phyloP scores from a whole-genome alignment of 2,797 vertebrate species.

The Acipenser transmontanus region DNA sequence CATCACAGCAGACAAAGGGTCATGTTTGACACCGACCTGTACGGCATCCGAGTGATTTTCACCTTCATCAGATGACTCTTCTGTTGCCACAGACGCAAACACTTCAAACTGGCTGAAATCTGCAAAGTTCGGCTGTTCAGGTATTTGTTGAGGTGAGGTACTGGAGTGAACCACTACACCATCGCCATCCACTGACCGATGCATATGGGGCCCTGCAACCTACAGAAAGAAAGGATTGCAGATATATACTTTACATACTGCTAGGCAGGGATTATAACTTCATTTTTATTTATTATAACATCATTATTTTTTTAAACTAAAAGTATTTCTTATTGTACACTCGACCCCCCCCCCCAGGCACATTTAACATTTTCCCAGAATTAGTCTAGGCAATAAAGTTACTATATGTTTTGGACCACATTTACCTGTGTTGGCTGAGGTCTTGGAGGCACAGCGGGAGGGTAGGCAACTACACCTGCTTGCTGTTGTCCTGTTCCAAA shows the following conservation, averaged over 20 bases:
- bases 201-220: conserved; percentile 71
- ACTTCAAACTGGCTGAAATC: conserved; percentile 97
- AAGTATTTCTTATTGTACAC: no score
- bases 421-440: conserved; percentile 88
- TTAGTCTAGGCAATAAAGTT: no score
- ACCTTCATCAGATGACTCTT: conserved; percentile 73
- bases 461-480: conserved; percentile 74
- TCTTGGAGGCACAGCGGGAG: conserved; percentile 93
- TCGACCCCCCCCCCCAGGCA: no score
- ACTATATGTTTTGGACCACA: no score
- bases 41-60: conserved; percentile 75
- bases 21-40: conserved; percentile 55
- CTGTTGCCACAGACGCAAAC: conserved; percentile 69
- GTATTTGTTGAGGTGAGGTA: conserved; percentile 94
- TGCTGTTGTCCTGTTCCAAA: conserved; percentile 67
- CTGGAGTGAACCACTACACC: conserved; percentile 63
- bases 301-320: no score
- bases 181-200: conserved; percentile 79
- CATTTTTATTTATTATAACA: no score
- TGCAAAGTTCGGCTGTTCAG: conserved; percentile 96
- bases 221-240: conserved; percentile 27
- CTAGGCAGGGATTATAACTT: no score
- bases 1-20: no score
- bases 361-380: no score
- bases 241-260: no score